phyloP scores from a whole-genome alignment of 2,113 vertebrate genomes.

The Murina feae region DNA sequence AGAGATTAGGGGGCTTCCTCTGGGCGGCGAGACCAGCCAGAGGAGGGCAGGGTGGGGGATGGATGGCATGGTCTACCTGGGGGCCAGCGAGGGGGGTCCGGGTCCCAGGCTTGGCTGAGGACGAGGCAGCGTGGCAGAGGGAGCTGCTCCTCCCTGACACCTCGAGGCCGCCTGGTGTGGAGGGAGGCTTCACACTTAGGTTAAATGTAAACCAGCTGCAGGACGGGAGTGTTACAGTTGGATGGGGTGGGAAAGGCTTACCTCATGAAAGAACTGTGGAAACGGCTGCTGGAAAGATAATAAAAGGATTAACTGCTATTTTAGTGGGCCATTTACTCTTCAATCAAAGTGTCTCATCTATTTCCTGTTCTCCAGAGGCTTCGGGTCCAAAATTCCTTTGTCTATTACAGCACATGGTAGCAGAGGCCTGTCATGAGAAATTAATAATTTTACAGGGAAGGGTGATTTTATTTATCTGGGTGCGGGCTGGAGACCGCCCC shows the following conservation, averaged over 20 bases:
- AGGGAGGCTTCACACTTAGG: slow-evolving; percentile 61
- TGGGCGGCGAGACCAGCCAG: slow-evolving; percentile 81
- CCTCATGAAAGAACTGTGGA: slow-evolving; percentile 89
- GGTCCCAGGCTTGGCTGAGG: not conserved
- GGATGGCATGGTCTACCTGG: not conserved
- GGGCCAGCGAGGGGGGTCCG: not conserved
- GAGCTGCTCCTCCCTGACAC: not conserved
- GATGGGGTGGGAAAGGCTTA: slow-evolving; percentile 80
- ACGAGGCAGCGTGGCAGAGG: not conserved
- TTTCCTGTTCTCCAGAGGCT: slow-evolving; percentile 91
- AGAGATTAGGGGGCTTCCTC: slow-evolving; percentile 96
- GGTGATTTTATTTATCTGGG: slow-evolving; percentile 62
- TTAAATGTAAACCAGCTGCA: slow-evolving; percentile 90
- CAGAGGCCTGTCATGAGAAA: slow-evolving; percentile 84
- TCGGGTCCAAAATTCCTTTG: slow-evolving; percentile 91
- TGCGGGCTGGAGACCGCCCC: not conserved
- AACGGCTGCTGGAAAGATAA: slow-evolving; percentile 93
- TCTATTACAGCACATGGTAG: slow-evolving; percentile 87
- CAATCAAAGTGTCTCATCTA: slow-evolving; percentile 96
- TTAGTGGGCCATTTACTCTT: slow-evolving; percentile 89
- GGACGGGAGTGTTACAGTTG: slow-evolving; percentile 85
- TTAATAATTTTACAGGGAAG: slow-evolving; percentile 84
- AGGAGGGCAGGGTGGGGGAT: not conserved
- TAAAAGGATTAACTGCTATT: slow-evolving; percentile 93
- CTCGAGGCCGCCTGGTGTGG: slow-evolving; percentile 39